Base-by-base conservation (phyloP, 2,797 vertebrate species). In the Salarias fasciatus region DNA sequence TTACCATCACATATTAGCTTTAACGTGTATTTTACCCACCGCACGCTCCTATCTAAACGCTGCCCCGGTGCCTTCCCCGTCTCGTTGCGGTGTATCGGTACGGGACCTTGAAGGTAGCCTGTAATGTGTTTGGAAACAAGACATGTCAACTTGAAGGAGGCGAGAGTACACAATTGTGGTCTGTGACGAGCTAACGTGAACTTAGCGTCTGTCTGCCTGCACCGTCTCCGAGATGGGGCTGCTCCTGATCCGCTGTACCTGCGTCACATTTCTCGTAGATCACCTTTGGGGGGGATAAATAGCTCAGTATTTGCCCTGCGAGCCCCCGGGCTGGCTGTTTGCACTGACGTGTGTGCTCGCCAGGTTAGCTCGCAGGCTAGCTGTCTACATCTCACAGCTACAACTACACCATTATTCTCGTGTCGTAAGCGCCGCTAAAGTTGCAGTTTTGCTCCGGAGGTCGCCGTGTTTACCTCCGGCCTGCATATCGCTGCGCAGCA, bases 121-220 rank as follows among this genome's bases (percentile, higher is more conserved):
- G 58, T 42, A 45, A 53, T 63, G 41, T 76, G 81, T 83, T 79
- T 85, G 73, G 68, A 87, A 90, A 87, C 84, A 89, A 87, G 85
- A 79, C 82, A 84, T 86, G 88, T 80, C 86, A 90, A 88, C 77
- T 86, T 84, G 76, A 80, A 76, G 80, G 59, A 68, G 64, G 56
- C 54, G 59, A 82, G 64, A 72, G 50, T 74, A 35, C 51, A 73
- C 60, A 77, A 52, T 69, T 77, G 71, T 66, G 80, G 60, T 88
- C 59, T 64, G 49, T 48, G 70, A 75, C 46, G 45, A 84, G 88
- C 83, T 85, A 87, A 75, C 61, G 65, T 80, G 28, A 78, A 82
- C 59, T 67, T 82, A 73, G 77, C 78, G 56, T 67, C 56, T 43
- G 50, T 46, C n/a, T n/a, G n/a, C n/a, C n/a, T n/a, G n/a, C n/a